phyloP scores from a whole-genome alignment of 2,888 invertebrate genomes.

The Drosophila atripex region DNA sequence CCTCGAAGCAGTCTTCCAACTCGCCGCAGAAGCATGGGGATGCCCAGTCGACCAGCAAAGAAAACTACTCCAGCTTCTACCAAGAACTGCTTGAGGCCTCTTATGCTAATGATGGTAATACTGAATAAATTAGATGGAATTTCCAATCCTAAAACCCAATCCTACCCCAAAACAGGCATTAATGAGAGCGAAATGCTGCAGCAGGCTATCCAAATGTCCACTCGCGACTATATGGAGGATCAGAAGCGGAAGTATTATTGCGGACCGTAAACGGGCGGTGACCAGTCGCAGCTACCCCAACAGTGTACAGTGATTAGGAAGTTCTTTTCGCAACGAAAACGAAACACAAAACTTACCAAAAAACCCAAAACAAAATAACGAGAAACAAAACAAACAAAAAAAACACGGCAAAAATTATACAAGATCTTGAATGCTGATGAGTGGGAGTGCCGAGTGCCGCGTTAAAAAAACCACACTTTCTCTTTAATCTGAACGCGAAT shows the following conservation, averaged over 20 bases:
- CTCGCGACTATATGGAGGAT: slow-evolving; percentile 83
- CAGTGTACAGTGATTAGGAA: slow-evolving; percentile 68
- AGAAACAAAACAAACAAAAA: slow-evolving; percentile 3
- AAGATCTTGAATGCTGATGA: slow-evolving; percentile 24
- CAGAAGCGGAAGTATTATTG: slow-evolving; percentile 82
- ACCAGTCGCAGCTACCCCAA: background rate
- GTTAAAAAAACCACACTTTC: background rate
- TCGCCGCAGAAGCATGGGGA: slow-evolving; percentile 71
- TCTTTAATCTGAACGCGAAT: background rate
- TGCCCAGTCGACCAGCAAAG: slow-evolving; percentile 50
- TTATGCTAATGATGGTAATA: slow-evolving; percentile 81
- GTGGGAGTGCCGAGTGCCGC: background rate
- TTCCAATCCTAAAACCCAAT: background rate
- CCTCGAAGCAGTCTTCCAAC: slow-evolving; percentile 80
- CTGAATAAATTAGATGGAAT: background rate
- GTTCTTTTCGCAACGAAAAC: slow-evolving; percentile 62
- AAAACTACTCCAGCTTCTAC: slow-evolving; percentile 81
- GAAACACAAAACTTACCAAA: slow-evolving; percentile 53
- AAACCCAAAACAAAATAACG: slow-evolving; percentile 12
- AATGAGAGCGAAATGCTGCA: slow-evolving; percentile 84
- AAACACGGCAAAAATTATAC: slow-evolving; percentile 33
- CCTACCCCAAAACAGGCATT: slow-evolving; percentile 47
- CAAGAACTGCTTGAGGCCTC: slow-evolving; percentile 84
- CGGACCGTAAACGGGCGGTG: slow-evolving; percentile 65
- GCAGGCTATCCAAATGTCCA: slow-evolving; percentile 83